Conservation (phyloP, 1,140 invertebrate species). For the Papilio aristodemus region DNA sequence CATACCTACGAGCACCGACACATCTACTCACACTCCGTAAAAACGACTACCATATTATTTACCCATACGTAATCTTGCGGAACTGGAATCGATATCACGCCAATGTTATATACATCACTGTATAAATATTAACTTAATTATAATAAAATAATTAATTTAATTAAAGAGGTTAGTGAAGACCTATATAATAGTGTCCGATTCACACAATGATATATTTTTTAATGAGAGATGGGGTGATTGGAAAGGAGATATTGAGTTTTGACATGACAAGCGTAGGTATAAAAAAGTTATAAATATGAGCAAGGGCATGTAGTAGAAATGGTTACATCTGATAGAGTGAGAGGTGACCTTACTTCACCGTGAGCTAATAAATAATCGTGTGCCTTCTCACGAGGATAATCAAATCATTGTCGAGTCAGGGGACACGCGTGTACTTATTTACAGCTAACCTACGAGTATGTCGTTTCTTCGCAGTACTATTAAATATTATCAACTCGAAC, state of each 20-base stretch:
- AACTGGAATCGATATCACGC: conserved; percentile 19
- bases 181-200: too few relatives aligned
- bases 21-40: conserved; percentile 34
- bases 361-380: conserved; percentile 49
- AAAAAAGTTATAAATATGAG: neutral
- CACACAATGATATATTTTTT: too few relatives aligned
- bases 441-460: conserved; percentile 45
- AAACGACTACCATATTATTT: conserved; percentile 38
- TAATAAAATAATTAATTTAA: too few relatives aligned
- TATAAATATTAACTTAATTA: neutral
- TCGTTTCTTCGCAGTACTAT: conserved; percentile 37
- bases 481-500: too few relatives aligned
- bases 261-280: too few relatives aligned
- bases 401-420: conserved; percentile 65
- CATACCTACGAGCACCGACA: conserved; percentile 56
- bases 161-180: too few relatives aligned
- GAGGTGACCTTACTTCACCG: conserved; percentile 41
- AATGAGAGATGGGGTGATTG: too few relatives aligned
- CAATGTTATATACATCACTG: neutral
- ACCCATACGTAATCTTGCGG: conserved; percentile 37
- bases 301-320: conserved; percentile 8
- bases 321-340: conserved; percentile 23
- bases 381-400: conserved; percentile 69
- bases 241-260: too few relatives aligned
- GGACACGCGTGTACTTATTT: conserved; percentile 59